A percentile compares a stretch with the other conserved stretches of the same genome.
phyloP scores from a whole-genome alignment of 2,888 invertebrate species.

The Plebejus anna region DNA sequence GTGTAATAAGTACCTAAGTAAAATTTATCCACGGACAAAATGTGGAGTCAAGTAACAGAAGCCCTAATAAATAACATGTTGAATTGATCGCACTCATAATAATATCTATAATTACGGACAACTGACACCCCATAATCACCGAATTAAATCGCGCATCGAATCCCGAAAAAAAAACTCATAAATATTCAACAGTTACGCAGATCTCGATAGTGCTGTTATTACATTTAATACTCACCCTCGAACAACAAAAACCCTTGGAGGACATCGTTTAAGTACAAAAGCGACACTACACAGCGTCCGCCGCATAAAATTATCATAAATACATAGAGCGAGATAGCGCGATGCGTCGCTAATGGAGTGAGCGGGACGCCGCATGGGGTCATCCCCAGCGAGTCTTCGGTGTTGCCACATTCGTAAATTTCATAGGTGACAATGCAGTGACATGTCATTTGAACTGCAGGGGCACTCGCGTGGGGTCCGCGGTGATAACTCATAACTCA shows the following conservation, averaged over 20 bases:
- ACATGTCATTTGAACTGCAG: conserved; percentile 68
- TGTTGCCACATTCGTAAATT: conserved; percentile 64
- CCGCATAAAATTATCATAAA: conserved; percentile 79
- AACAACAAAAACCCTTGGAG: conserved; percentile 62
- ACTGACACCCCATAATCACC: conserved; percentile 65
- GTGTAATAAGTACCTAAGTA: not conserved
- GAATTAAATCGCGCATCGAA: conserved; percentile 55
- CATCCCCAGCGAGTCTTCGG: conserved; percentile 45
- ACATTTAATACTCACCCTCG: conserved; percentile 60
- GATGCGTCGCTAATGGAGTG: conserved; percentile 32
- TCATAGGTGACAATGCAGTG: conserved; percentile 72
- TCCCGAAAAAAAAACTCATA: conserved; percentile 59
- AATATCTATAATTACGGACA: conserved; percentile 61
- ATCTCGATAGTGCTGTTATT: conserved; percentile 52
- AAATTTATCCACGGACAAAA: not conserved
- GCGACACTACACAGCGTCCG: conserved; percentile 50
- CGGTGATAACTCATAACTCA: conserved; percentile 73
- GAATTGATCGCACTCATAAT: conserved; percentile 34
- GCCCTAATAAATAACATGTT: conserved; percentile 24
- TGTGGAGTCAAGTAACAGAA: not conserved
- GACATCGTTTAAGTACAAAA: conserved; percentile 73
- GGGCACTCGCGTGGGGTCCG: conserved; percentile 60
- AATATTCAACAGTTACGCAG: conserved; percentile 59
- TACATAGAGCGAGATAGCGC: conserved; percentile 54
- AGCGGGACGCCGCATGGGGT: conserved; percentile 43